Evolutionary conservation across 1,140 invertebrate species (phyloP).

Genomic region (Leptopilina clavipes): DNA sequence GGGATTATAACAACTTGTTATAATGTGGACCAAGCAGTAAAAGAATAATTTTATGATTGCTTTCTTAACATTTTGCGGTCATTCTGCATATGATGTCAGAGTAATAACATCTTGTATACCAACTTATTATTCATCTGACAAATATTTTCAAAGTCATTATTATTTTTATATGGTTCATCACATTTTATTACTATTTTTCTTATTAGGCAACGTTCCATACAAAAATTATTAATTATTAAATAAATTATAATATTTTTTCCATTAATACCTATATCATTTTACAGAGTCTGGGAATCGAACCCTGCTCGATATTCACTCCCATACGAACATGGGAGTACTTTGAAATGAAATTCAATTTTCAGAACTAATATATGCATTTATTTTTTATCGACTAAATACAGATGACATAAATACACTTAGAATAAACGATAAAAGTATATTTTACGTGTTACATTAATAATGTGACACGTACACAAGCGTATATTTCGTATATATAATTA

Average conservation of each 20-base stretch:
- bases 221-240: too few relatives aligned
- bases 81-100: background rate
- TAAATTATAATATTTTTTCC: too few relatives aligned
- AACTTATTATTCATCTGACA: background rate
- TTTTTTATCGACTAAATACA: background rate
- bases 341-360: background rate
- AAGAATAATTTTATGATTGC: background rate
- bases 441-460: background rate
- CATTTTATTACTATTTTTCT: too few relatives aligned
- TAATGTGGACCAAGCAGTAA: constrained; percentile 7
- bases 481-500: constrained; percentile 14
- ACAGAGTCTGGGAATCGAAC: too few relatives aligned
- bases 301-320: too few relatives aligned
- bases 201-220: too few relatives aligned
- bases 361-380: constrained; percentile 5
- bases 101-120: background rate
- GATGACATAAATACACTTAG: background rate
- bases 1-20: constrained; percentile 32
- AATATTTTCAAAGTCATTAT: background rate
- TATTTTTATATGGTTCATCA: too few relatives aligned
- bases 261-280: too few relatives aligned
- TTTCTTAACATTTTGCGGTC: constrained; percentile 9
- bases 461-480: background rate
- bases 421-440: background rate
- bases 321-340: too few relatives aligned